phyloP scores from a whole-genome alignment of 2,113 vertebrate genomes.

The Brachyhypopomus occidentalis region DNA sequence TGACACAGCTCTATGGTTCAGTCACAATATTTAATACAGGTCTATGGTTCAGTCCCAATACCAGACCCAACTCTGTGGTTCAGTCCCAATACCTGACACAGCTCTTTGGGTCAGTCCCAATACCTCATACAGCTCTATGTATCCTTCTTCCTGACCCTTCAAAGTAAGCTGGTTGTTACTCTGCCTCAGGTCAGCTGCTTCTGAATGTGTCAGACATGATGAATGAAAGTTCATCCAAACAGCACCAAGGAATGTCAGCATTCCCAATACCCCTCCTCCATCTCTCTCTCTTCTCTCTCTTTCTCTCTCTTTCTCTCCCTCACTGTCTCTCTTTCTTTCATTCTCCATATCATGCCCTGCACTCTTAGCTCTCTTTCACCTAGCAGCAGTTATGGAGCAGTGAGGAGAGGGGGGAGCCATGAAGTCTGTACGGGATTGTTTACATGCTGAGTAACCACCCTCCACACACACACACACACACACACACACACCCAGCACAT shows the following conservation, averaged over 20 bases:
- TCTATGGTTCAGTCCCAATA: too few relatives aligned
- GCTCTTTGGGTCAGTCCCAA: too few relatives aligned
- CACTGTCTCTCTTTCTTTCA: background rate
- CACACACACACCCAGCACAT: background rate
- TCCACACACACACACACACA: background rate
- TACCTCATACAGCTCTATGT: too few relatives aligned
- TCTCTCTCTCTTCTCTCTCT: background rate
- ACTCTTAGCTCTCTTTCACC: background rate
- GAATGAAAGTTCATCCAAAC: background rate
- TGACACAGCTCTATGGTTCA: too few relatives aligned
- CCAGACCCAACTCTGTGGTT: too few relatives aligned
- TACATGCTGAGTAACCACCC: conserved; percentile 46
- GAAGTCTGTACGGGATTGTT: conserved; percentile 33
- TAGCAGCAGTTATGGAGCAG: background rate
- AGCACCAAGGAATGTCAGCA: background rate
- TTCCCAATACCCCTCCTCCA: background rate
- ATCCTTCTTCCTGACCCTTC: too few relatives aligned
- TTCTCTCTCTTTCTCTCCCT: background rate
- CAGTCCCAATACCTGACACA: too few relatives aligned
- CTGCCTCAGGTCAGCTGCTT: background rate
- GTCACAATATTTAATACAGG: too few relatives aligned
- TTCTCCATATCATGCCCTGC: background rate
- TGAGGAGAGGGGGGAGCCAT: background rate
- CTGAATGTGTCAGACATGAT: background rate
- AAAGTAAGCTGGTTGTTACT: background rate